phyloP scores from a whole-genome alignment of 2,888 invertebrate genomes.

The Nemapogon koenigi region DNA sequence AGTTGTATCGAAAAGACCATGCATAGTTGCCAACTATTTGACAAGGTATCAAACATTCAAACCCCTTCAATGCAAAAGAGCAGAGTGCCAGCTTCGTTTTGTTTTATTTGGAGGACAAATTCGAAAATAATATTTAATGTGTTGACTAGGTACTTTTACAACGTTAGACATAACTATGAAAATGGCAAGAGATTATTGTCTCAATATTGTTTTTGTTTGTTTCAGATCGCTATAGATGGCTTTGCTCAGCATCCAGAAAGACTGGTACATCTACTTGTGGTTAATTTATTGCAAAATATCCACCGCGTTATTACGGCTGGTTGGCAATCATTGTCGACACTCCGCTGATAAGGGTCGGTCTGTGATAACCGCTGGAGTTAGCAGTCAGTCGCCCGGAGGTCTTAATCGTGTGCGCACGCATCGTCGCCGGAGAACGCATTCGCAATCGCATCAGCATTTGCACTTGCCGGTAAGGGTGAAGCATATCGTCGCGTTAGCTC shows the following conservation, averaged over 20 bases:
- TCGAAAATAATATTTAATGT: too few species aligned
- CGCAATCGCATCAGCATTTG: slow-evolving; percentile 32
- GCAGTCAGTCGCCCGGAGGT: slow-evolving; percentile 48
- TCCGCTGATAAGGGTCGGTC: slow-evolving; percentile 50
- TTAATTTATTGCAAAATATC: slow-evolving; percentile 52
- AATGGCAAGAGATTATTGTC: too few species aligned
- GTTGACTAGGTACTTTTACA: too few species aligned
- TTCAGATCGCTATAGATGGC: slow-evolving; percentile 56
- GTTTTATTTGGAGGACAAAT: too few species aligned
- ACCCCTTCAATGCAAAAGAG: too few species aligned
- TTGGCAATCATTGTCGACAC: slow-evolving; percentile 53
- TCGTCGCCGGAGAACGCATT: slow-evolving; percentile 25
- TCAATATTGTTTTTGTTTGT: slow-evolving; percentile 22
- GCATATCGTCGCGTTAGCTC: slow-evolving; percentile 46
- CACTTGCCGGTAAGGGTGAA: slow-evolving; percentile 26
- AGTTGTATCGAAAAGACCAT: too few species aligned
- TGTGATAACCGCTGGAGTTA: slow-evolving; percentile 49
- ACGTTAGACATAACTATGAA: too few species aligned
- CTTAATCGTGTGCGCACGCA: slow-evolving; percentile 58
- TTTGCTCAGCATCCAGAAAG: slow-evolving; percentile 45
- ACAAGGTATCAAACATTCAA: too few species aligned
- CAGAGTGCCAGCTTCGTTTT: too few species aligned
- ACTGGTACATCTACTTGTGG: slow-evolving; percentile 49
- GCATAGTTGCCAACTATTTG: too few species aligned
- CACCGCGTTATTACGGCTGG: slow-evolving; percentile 49